These are phyloP conservation scores for Todiramphus saurophagus DNA, from an alignment of 2,113 vertebrate genomes.

Conservation along the genomic window DNA sequence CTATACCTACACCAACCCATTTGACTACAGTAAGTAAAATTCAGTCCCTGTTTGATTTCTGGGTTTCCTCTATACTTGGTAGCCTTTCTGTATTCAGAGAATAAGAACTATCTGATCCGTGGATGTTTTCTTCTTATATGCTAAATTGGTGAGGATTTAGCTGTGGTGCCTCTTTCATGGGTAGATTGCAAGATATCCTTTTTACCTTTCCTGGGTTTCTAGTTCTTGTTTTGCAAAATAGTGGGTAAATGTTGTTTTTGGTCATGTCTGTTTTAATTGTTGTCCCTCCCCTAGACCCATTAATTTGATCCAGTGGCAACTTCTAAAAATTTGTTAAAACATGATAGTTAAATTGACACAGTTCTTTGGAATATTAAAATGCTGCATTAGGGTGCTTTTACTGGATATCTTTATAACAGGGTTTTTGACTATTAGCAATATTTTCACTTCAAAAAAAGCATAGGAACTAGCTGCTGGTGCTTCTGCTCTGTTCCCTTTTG, in stretches of 20 bases:
- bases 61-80: neutral
- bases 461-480: too few relatives aligned
- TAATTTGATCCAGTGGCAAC: neutral
- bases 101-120: neutral
- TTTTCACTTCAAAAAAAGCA: too few relatives aligned
- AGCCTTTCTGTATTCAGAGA: neutral
- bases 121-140: neutral
- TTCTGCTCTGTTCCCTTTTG: too few relatives aligned
- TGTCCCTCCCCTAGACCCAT: neutral
- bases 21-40: slow-evolving; percentile 69
- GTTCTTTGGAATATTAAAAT: neutral
- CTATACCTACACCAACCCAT: slow-evolving; percentile 86
- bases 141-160: neutral
- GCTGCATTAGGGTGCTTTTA: neutral
- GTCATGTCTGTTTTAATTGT: neutral
- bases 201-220: neutral
- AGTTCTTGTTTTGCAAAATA: neutral
- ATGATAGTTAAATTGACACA: neutral
- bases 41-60: neutral
- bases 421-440: too few relatives aligned
- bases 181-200: too few relatives aligned
- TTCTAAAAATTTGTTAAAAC: neutral
- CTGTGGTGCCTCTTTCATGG: neutral
- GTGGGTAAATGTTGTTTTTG: neutral
- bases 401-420: neutral